A percentile compares a stretch with the other conserved stretches of the same genome.
Conservation (phyloP, 2,797 vertebrate species). For the Parotocinclus haroldoi region DNA sequence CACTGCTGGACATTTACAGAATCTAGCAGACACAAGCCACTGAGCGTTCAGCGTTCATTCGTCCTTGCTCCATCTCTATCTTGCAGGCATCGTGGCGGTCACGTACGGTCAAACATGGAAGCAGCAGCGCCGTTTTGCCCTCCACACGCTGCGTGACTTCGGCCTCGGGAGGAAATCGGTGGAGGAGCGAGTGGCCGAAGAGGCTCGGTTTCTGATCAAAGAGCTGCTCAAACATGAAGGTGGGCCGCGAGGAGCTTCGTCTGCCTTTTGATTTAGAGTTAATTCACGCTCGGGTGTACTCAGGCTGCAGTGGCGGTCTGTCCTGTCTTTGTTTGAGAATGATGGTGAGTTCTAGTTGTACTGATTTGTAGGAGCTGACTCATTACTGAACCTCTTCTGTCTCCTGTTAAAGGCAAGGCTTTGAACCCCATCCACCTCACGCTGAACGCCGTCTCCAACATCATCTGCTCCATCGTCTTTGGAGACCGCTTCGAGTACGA, state of each 20-base stretch:
- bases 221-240: conserved; percentile 57
- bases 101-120: conserved; percentile 60
- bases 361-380: neutral
- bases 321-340: no score
- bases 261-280: no score
- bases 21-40: no score
- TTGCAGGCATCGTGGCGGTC: conserved; percentile 58
- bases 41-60: neutral
- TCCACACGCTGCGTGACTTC: conserved; percentile 57
- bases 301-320: no score
- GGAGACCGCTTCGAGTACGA: conserved; percentile 53
- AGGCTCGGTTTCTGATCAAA: conserved; percentile 54
- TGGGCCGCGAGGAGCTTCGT: conserved; percentile 33
- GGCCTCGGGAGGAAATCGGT: conserved; percentile 62
- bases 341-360: no score
- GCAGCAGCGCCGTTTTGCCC: conserved; percentile 69
- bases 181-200: conserved; percentile 60
- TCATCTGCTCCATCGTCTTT: conserved; percentile 57
- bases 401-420: conserved; percentile 36
- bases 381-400: neutral
- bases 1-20: no score
- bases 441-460: conserved; percentile 52
- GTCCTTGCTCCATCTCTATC: neutral
- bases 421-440: conserved; percentile 46
- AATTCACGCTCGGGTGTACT: no score